Evolutionary conservation across 1,140 invertebrate species (phyloP).

Genomic region (Drosophila suzukii): DNA sequence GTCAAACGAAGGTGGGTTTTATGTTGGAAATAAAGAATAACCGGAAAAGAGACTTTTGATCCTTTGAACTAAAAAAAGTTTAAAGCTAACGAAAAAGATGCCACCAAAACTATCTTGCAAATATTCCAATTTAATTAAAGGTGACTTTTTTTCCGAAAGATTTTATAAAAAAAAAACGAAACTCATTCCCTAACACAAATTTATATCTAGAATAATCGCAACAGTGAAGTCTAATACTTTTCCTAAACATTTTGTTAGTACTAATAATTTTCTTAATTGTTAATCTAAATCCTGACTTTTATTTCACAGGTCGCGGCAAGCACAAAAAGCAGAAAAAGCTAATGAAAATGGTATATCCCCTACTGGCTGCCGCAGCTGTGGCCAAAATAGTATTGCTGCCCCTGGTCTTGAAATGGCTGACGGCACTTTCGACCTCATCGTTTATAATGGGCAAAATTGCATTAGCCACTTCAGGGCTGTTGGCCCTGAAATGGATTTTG

Average conservation of each 20-base stretch:
- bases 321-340: slow-evolving; percentile 68
- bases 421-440: slow-evolving; percentile 87
- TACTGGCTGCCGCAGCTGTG: slow-evolving; percentile 87
- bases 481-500: slow-evolving; percentile 83
- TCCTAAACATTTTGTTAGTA: too few species aligned
- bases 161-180: too few species aligned
- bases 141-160: too few species aligned
- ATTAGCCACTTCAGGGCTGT: slow-evolving; percentile 79
- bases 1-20: slow-evolving; percentile 51
- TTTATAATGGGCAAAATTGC: slow-evolving; percentile 87
- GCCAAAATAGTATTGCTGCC: slow-evolving; percentile 88
- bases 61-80: too few species aligned
- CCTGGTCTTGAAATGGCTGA: slow-evolving; percentile 87
- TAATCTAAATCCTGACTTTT: background rate
- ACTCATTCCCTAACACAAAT: too few species aligned
- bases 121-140: too few species aligned
- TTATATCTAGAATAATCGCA: too few species aligned
- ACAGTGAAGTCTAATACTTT: too few species aligned
- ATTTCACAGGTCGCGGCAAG: slow-evolving; percentile 64
- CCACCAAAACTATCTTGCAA: too few species aligned
- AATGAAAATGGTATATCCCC: slow-evolving; percentile 82
- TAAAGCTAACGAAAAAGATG: too few species aligned
- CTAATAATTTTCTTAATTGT: background rate
- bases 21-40: too few species aligned
- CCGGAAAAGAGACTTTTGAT: too few species aligned